Base-by-base conservation (phyloP, 2,797 vertebrate species). In the Sebastes alutus region DNA sequence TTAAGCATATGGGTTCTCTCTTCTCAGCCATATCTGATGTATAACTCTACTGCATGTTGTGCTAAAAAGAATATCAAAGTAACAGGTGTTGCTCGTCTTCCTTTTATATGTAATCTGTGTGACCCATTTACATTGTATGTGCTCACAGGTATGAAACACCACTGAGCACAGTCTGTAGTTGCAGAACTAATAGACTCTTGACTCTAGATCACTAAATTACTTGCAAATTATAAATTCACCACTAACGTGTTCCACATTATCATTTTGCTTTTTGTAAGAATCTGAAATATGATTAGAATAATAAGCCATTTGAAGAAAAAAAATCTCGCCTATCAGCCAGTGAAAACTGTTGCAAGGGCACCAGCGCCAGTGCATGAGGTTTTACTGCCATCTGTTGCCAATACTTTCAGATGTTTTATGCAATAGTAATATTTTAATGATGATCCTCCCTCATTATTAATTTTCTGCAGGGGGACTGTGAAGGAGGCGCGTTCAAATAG, bases 311-410 rank as follows among this genome's bases (percentile, higher is more conserved):
- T 61, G 54, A 77, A 78, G 76, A 67, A 49, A 46, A 77, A 77
- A 54, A 3, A 22, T 65, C 49, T 72, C 65, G 25, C 82, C 72
- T 59, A 67, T 85, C 83, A 88, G 85, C 68, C 81, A 29, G 80
- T 72, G 75, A 60, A 80, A 87, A 85, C 72, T 80, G 86, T 91
- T 83, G 77, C 88, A 81, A 84, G 78, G 79, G 78, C 78, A 81
- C 33, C 64, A 32, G 82, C 72, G 73, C 84, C 85, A 91, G 91
- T 95, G 33, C 83, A 49, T 89, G 96, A 95, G 94, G 93, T 96
- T 97, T 96, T 97, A 97, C 96, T 97, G 97, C 97, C 98, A 98
- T 96, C 98, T 98, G 96, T 96, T 97, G 97, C 94, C 94, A 93
- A 92, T 88, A 76, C 65, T 75, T 85, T 91, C 63, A 77, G 89